Conservation (phyloP, 2,113 vertebrate species). For the Pseudopodoces humilis region DNA sequence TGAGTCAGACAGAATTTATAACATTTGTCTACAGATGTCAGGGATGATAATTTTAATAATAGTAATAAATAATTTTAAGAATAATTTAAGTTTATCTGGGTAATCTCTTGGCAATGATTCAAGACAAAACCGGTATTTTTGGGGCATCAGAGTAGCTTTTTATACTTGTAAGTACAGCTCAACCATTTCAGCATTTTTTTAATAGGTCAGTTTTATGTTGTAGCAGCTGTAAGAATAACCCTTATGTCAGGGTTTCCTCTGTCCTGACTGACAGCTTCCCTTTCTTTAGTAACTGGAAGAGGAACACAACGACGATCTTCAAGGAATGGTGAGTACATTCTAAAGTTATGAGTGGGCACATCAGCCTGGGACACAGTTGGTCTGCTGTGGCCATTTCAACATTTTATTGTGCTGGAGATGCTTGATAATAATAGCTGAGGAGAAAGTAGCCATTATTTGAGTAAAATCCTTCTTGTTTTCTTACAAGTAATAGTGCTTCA, state of each 20-base stretch:
- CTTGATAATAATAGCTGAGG: not conserved
- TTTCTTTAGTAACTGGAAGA: slow-evolving; percentile 27
- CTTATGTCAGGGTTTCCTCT: not conserved
- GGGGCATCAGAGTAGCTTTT: not conserved
- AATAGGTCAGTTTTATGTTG: not conserved
- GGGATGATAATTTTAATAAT: not conserved
- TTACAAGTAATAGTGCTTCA: not conserved
- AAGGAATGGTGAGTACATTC: slow-evolving; percentile 12
- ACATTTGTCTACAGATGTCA: not conserved
- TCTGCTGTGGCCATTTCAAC: not conserved
- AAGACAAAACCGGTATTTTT: rapidly evolving
- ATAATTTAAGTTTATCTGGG: not conserved
- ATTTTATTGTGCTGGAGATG: not conserved
- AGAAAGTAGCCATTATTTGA: not conserved
- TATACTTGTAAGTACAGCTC: not conserved
- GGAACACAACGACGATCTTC: not conserved
- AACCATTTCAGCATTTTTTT: not conserved
- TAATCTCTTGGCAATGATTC: not conserved
- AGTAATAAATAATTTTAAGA: not conserved
- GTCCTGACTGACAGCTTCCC: not conserved
- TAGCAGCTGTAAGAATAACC: not conserved
- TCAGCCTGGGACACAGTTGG: rapidly evolving
- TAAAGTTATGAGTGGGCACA: not conserved
- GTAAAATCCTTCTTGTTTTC: not conserved
- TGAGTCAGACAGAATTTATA: not conserved